These are phyloP conservation scores for Noctilio leporinus DNA, from an alignment of 2,113 vertebrate species.

Conservation along the genomic window DNA sequence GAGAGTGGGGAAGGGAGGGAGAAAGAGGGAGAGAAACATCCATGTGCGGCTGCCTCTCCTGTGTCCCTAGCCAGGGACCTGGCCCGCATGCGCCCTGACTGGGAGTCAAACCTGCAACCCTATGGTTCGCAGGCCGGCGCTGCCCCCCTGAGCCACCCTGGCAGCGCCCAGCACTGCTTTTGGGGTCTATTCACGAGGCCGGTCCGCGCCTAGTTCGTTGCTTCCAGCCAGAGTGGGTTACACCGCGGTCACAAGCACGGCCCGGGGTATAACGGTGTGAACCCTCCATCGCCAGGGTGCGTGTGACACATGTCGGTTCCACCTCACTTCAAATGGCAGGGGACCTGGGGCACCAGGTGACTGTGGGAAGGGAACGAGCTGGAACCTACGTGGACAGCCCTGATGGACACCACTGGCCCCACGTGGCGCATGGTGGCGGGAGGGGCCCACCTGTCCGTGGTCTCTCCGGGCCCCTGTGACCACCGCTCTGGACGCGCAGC, in stretches of 20 bases:
- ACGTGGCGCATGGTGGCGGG: background rate
- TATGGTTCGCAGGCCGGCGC: too few relatives aligned
- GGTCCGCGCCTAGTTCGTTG: too few relatives aligned
- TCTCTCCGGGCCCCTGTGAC: background rate
- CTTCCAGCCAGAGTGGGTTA: background rate
- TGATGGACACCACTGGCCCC: background rate
- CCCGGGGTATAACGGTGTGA: background rate
- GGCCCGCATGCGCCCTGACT: too few relatives aligned
- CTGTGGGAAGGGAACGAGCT: background rate
- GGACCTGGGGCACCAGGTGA: background rate
- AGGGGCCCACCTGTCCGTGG: rapidly evolving
- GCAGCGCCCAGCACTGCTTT: too few relatives aligned
- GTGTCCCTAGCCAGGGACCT: too few relatives aligned
- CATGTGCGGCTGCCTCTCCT: too few relatives aligned
- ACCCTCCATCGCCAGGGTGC: background rate
- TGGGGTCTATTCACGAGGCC: too few relatives aligned
- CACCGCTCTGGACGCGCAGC: background rate
- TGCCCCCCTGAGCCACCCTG: too few relatives aligned
- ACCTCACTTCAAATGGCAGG: background rate
- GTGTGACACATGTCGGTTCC: background rate
- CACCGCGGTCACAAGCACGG: background rate
- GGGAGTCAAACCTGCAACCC: too few relatives aligned
- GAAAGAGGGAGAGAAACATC: too few relatives aligned
- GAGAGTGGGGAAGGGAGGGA: too few relatives aligned
- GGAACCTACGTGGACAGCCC: background rate